Evolutionary conservation across 2,113 vertebrate species (phyloP), one percentile per base, ranked within the genome.

Genomic region (Todiramphus saurophagus): DNA sequence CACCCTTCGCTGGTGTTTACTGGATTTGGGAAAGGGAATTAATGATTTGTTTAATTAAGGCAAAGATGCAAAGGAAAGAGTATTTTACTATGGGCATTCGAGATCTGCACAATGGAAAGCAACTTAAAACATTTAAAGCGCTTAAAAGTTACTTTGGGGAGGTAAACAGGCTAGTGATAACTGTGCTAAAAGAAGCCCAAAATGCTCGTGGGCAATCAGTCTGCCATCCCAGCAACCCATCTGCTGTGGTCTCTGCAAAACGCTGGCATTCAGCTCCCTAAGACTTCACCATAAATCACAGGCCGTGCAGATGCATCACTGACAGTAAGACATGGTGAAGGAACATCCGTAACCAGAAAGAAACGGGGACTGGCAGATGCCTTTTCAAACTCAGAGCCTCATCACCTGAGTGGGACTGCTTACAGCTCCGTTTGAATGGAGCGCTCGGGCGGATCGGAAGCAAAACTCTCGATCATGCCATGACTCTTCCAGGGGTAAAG

Each of bases 101-200:
- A 90, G 72, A 74, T 35, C 69, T n/a, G 18, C 48, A 66, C 44
- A n/a, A 60, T 7, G 43, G 69, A 73, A 90, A 93, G 41, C 25
- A 74, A 73, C 82, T 87, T 62, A 24, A 78, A 90, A 46, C 30
- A 20, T 55, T 83, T 58, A n/a, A 87, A 91, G 24, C 33, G 10
- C 17, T 84, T 43, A 3, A 59, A 81, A 95, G 89, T 81, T n/a
- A 68, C 79, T 76, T 94, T 25, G 39, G 30, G 64, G 51, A 63
- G 33, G 69, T 60, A 73, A 93, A 83, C 27, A 56, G 63, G 60
- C 33, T 35, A 24, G 24, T 72, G 82, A n/a, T 67, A 66, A 77
- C 19, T 72, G 63, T 46, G 50, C 72, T 92, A 23, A 93, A 90
- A 77, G 39, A 86, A 87, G 72, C 10, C 8, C 30, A 24, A 46